Conservation (phyloP, 2,113 vertebrate species). For the Macquaria ambigua region DNA sequence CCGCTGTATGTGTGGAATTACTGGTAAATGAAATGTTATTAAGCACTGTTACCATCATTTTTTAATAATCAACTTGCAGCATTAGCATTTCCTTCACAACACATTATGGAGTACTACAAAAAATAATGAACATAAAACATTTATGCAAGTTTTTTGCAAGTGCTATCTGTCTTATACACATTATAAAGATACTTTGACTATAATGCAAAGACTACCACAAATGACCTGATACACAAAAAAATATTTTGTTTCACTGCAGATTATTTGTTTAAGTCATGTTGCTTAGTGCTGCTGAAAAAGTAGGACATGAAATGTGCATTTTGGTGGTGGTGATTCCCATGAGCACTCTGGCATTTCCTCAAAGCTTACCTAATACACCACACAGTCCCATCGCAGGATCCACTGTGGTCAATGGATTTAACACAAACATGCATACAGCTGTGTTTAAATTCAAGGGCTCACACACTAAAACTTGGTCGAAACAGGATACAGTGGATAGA, state of each 20-base stretch:
- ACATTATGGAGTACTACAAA: background rate
- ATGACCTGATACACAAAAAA: background rate
- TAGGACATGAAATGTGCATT: slow-evolving; percentile 53
- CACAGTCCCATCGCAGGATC: slow-evolving; percentile 49
- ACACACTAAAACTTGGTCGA: background rate
- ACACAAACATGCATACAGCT: slow-evolving; percentile 67
- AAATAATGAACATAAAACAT: too few species aligned
- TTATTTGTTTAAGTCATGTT: slow-evolving; percentile 55
- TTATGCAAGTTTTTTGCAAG: background rate
- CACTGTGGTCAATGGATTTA: slow-evolving; percentile 70
- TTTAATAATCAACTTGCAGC: background rate
- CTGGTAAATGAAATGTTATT: background rate
- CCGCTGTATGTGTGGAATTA: background rate
- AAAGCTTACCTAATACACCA: slow-evolving; percentile 63
- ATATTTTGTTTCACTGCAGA: background rate
- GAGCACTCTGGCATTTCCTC: slow-evolving; percentile 79
- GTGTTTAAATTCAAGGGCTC: slow-evolving; percentile 47
- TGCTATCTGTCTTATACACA: background rate
- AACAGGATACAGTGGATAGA: background rate
- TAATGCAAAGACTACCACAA: background rate
- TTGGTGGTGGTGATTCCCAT: slow-evolving; percentile 58
- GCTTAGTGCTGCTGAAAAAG: slow-evolving; percentile 28
- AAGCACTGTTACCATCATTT: too few species aligned
- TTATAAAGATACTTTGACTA: background rate
- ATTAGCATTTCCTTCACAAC: too few species aligned